phyloP scores from a whole-genome alignment of 64 coral and sea anemone genomes.

The Actinia tenebrosa region DNA sequence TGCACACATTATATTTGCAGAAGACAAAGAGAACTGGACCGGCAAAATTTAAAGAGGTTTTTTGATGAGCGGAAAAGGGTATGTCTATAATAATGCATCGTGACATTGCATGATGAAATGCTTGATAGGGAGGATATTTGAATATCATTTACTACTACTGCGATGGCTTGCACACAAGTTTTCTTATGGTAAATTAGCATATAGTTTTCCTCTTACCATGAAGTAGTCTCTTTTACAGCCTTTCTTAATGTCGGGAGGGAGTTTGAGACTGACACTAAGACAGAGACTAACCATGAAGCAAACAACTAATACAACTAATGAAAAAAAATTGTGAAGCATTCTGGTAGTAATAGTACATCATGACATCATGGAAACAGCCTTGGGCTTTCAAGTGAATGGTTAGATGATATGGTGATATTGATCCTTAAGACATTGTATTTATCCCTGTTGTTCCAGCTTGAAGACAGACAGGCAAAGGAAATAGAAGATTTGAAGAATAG shows the following conservation, averaged over 20 bases:
- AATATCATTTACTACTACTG: neutral
- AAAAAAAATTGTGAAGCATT: too few relatives aligned
- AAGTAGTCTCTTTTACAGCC: too few relatives aligned
- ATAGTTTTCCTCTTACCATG: too few relatives aligned
- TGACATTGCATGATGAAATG: too few relatives aligned
- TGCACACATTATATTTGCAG: constrained; percentile 16
- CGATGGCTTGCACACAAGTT: too few relatives aligned
- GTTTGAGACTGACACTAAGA: too few relatives aligned
- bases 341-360: too few relatives aligned
- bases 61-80: constrained; percentile 68
- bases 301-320: too few relatives aligned
- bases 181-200: too few relatives aligned
- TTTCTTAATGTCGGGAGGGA: too few relatives aligned
- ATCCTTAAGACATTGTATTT: neutral
- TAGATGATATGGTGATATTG: neutral
- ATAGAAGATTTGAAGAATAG: constrained; percentile 71
- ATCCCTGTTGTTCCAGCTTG: constrained; percentile 34
- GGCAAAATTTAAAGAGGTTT: constrained; percentile 68
- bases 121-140: neutral
- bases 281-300: too few relatives aligned
- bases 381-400: neutral
- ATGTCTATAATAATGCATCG: neutral
- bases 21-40: constrained; percentile 55
- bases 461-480: constrained; percentile 69
- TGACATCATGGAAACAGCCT: too few relatives aligned